These are phyloP conservation scores for Nymphicus hollandicus DNA, from an alignment of 2,113 vertebrate genomes.

Conservation along the genomic window DNA sequence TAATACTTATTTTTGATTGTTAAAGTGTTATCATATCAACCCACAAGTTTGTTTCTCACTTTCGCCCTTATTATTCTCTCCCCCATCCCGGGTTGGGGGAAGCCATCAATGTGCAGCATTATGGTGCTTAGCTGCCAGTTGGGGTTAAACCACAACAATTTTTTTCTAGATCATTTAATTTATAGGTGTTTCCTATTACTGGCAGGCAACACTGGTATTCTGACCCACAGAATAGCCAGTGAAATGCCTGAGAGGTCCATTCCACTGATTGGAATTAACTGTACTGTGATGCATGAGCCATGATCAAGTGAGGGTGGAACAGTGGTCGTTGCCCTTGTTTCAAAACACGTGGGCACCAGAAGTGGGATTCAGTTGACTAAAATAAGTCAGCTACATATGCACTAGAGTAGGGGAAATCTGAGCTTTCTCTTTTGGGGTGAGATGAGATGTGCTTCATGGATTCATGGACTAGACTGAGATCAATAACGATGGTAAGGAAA, in stretches of 20 bases:
- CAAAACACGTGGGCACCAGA: background rate
- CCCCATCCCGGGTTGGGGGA: rapidly evolving
- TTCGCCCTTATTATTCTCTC: background rate
- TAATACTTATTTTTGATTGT: background rate
- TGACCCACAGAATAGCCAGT: background rate
- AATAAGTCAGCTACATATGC: background rate
- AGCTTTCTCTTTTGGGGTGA: rapidly evolving
- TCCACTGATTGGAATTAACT: background rate
- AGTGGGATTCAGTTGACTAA: background rate
- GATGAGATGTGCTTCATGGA: background rate
- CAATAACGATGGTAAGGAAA: background rate
- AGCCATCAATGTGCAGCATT: background rate
- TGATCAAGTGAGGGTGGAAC: background rate
- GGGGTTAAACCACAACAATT: background rate
- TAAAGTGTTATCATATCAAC: background rate
- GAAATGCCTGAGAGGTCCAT: background rate
- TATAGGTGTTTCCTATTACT: background rate
- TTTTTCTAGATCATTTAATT: background rate
- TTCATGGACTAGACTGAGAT: background rate
- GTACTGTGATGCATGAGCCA: background rate
- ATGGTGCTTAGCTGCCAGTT: background rate
- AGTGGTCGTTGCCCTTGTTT: background rate
- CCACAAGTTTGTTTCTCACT: background rate
- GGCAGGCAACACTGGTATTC: background rate
- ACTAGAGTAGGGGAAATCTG: background rate